A percentile compares a stretch with the other conserved stretches of the same genome.
phyloP scores from a whole-genome alignment of 2,888 invertebrate species.

The Gerris lacustris region DNA sequence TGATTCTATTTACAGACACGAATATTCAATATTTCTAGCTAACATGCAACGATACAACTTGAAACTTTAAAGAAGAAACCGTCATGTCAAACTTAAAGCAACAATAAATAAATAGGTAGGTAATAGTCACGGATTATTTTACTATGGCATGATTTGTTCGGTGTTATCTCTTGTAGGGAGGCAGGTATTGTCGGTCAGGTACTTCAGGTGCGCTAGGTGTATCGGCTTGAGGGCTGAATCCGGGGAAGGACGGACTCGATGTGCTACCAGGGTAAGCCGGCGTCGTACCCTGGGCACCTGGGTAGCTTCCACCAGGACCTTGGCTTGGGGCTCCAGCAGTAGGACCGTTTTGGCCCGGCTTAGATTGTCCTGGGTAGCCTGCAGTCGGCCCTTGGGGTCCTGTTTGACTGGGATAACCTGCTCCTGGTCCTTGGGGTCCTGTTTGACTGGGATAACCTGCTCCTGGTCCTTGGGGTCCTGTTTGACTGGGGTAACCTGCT shows the following conservation, averaged over 20 bases:
- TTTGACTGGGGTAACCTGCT: constrained; percentile 27
- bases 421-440: constrained; percentile 34
- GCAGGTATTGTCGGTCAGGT: constrained; percentile 59
- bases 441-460: constrained; percentile 23
- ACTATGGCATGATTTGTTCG: not conserved
- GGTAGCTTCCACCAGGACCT: constrained; percentile 23
- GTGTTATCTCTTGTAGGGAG: constrained; percentile 41
- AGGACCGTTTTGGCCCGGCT: constrained; percentile 32
- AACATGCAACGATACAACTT: no score
- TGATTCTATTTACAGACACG: not conserved
- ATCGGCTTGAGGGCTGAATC: constrained; percentile 15
- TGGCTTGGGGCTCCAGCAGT: constrained; percentile 19
- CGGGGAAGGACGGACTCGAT: not conserved
- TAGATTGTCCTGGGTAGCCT: constrained; percentile 26
- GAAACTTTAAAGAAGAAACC: no score
- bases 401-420: constrained; percentile 26
- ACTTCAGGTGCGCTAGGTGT: constrained; percentile 26
- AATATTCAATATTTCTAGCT: not conserved
- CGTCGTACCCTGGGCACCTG: constrained; percentile 30
- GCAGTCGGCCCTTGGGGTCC: constrained; percentile 28
- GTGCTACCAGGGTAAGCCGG: constrained; percentile 15
- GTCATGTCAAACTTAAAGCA: no score
- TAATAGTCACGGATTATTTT: no score
- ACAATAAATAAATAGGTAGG: no score
- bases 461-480: constrained; percentile 29